These are phyloP conservation scores for Caenorhabditis tropicalis DNA, from an alignment of 1,140 invertebrate species.

Conservation along the genomic window DNA sequence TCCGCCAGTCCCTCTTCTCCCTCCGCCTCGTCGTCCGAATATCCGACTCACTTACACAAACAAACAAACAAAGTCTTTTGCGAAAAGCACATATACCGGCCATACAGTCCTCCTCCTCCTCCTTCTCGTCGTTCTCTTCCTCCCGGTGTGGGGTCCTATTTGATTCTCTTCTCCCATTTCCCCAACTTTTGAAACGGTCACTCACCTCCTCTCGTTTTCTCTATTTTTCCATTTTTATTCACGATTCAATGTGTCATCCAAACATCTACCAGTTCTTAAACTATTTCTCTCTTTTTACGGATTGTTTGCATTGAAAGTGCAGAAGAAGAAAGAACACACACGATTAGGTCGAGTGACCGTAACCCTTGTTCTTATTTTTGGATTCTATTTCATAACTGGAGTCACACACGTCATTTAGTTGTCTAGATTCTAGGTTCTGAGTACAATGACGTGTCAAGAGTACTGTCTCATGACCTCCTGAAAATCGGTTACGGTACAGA, in stretches of 20 bases:
- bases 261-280: constrained; percentile 27
- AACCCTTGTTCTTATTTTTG: neutral
- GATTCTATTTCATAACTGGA: constrained; percentile 11
- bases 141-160: neutral
- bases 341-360: constrained; percentile 15
- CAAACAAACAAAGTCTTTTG: constrained; percentile 39
- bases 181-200: constrained; percentile 8
- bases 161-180: neutral
- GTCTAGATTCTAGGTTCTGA: neutral
- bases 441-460: neutral
- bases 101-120: constrained; percentile 7
- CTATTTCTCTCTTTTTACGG: neutral
- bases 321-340: neutral
- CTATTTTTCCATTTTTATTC: constrained; percentile 10
- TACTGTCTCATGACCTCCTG: neutral
- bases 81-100: constrained; percentile 41
- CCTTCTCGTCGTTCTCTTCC: neutral
- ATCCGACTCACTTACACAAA: constrained; percentile 44
- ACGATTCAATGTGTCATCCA: constrained; percentile 39
- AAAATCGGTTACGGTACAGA: neutral
- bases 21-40: constrained; percentile 7
- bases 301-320: constrained; percentile 1
- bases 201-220: neutral
- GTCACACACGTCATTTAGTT: neutral
- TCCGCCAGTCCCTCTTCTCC: neutral